Percentiles rank a stretch among this genome's conserved stretches.
Evolutionary conservation across 2,113 vertebrate species (phyloP).

Genomic region (Malaclemys terrapin): DNA sequence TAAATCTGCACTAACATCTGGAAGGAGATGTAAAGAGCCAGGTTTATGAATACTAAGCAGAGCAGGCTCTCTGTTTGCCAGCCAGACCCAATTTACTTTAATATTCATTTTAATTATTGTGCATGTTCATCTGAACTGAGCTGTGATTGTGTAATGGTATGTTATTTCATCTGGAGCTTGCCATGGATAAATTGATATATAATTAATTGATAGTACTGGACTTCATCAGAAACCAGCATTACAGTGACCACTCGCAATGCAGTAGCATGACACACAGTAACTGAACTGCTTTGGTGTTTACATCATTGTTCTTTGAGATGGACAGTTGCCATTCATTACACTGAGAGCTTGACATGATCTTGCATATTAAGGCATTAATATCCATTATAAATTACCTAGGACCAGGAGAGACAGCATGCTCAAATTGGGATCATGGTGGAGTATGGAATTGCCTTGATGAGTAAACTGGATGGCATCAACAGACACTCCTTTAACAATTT

Average conservation of each 20-base stretch:
- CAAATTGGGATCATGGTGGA: constrained; percentile 98
- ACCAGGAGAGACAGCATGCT: constrained; percentile 88
- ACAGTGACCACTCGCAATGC: not conserved
- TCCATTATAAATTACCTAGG: constrained; percentile 72
- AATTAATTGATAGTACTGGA: not conserved
- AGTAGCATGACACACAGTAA: not conserved
- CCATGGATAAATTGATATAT: no score
- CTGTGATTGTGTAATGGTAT: not conserved
- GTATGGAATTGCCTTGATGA: constrained; percentile 94
- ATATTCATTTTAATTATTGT: not conserved
- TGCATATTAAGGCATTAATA: fast-evolving
- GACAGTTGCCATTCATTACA: not conserved
- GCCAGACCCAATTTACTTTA: not conserved
- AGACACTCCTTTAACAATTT: constrained; percentile 98
- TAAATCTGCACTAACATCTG: not conserved
- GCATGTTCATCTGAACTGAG: not conserved
- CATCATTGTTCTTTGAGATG: not conserved
- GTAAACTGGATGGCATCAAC: constrained; percentile 98
- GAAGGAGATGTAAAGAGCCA: not conserved
- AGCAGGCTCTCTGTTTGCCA: fast-evolving
- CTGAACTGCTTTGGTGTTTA: not conserved
- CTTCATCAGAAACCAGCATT: not conserved
- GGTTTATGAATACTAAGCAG: not conserved
- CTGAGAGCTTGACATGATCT: not conserved
- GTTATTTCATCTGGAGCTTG: not conserved